Evolutionary conservation across 2,888 invertebrate genomes (phyloP).

Genomic region (Leptinotarsa haldemani): DNA sequence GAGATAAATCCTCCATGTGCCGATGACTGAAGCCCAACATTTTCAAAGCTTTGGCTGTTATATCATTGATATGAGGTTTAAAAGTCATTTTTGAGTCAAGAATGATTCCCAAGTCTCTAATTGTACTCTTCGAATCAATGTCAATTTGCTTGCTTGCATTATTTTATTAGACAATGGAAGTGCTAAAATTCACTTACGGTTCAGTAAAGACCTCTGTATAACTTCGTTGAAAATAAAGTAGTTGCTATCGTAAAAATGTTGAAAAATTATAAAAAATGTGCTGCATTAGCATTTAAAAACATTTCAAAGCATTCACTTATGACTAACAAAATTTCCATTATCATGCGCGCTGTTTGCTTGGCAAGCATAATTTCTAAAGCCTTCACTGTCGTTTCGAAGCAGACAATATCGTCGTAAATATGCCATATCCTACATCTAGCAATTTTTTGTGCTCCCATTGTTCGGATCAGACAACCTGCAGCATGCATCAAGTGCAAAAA

Average conservation of each 20-base stretch:
- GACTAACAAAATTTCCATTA: not conserved
- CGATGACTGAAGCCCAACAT: too few species aligned
- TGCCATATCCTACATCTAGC: constrained; percentile 7
- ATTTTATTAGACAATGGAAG: too few species aligned
- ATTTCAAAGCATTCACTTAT: not conserved
- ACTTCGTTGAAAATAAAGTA: too few species aligned
- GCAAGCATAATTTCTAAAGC: not conserved
- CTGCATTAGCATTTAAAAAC: not conserved
- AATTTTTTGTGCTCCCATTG: constrained; percentile 17
- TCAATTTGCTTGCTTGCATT: too few species aligned
- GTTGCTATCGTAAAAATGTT: not conserved
- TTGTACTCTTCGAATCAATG: too few species aligned
- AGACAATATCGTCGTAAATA: constrained; percentile 7
- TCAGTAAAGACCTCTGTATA: too few species aligned
- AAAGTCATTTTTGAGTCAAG: too few species aligned
- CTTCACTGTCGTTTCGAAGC: not conserved
- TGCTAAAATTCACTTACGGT: too few species aligned
- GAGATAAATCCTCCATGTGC: too few species aligned
- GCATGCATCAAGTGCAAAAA: constrained; percentile 19
- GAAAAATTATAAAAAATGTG: not conserved
- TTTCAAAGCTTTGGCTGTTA: too few species aligned
- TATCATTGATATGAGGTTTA: too few species aligned
- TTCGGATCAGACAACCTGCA: constrained; percentile 7
- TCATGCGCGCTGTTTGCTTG: not conserved
- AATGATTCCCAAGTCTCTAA: too few species aligned